These are phyloP conservation scores for Zoanthus sociatus DNA, from an alignment of 92 coral and sea anemone species.

Conservation along the genomic window DNA sequence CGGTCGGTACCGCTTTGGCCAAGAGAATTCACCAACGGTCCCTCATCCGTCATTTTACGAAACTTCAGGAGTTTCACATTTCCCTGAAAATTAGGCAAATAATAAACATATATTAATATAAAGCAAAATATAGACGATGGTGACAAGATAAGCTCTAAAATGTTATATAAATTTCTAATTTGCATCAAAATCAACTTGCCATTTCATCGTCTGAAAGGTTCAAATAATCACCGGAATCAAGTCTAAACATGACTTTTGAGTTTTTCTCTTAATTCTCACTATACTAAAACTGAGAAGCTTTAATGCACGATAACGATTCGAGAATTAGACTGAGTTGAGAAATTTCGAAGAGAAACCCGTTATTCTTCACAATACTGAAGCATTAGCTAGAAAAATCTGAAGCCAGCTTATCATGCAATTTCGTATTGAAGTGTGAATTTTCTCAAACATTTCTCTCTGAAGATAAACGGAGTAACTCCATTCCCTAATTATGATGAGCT, in stretches of 20 bases:
- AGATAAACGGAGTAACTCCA: not conserved
- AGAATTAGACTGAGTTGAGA: not conserved
- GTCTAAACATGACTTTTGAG: slow-evolving; percentile 18
- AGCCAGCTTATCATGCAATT: not conserved
- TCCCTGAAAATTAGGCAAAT: slow-evolving; percentile 17
- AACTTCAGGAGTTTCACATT: slow-evolving; percentile 44
- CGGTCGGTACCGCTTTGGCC: not conserved
- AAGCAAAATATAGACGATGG: not conserved
- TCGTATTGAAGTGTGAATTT: not conserved
- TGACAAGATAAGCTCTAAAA: slow-evolving; percentile 19
- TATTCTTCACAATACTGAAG: slow-evolving; percentile 2
- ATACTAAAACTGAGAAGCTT: not conserved
- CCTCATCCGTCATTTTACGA: slow-evolving; percentile 44
- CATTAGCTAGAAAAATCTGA: not conserved
- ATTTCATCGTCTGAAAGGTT: slow-evolving; percentile 34
- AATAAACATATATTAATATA: not conserved
- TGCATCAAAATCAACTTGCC: slow-evolving; percentile 34
- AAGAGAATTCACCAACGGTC: not conserved
- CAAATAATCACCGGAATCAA: slow-evolving; percentile 32
- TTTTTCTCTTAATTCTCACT: not conserved
- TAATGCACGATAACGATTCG: not conserved
- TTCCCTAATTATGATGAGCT: not conserved
- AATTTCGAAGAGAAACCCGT: not conserved
- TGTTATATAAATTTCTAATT: slow-evolving; percentile 20
- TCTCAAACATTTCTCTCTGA: not conserved